Evolutionary conservation across 2,888 invertebrate genomes (phyloP).

Genomic region (Caradrina kadenii): DNA sequence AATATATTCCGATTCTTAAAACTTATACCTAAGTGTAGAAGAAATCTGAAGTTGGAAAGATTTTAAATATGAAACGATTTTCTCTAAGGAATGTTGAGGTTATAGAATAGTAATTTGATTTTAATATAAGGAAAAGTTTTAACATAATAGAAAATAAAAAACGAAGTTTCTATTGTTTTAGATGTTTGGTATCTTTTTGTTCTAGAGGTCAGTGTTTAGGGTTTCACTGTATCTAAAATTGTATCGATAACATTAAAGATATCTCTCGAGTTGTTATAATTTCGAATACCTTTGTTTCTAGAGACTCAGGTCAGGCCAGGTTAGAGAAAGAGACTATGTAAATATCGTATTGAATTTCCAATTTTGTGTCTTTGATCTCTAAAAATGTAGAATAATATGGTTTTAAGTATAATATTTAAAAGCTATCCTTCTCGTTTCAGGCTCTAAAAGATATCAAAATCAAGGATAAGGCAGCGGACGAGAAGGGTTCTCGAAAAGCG

Average conservation of each 20-base stretch:
- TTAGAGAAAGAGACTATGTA: not conserved
- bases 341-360: no score
- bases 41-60: constrained; percentile 29
- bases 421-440: constrained; percentile 76
- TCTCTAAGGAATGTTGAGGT: constrained; percentile 11
- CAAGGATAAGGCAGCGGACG: constrained; percentile 72
- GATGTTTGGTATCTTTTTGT: constrained; percentile 26
- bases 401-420: not conserved
- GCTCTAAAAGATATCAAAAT: constrained; percentile 90
- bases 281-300: not conserved
- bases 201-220: constrained; percentile 17
- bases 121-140: constrained; percentile 20
- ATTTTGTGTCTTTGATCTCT: not conserved
- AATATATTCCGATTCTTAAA: constrained; percentile 49
- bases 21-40: constrained; percentile 32
- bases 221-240: constrained; percentile 20
- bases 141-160: constrained; percentile 19
- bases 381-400: not conserved
- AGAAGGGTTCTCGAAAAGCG: constrained; percentile 75
- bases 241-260: constrained; percentile 24
- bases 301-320: not conserved
- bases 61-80: constrained; percentile 34
- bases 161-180: constrained; percentile 3
- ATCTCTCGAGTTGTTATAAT: constrained; percentile 8
- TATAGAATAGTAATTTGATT: constrained; percentile 32